A percentile compares a stretch with the other conserved stretches of the same genome.
These are phyloP conservation scores for Patella vulgata DNA, from an alignment of 1,140 invertebrate species.

Conservation along the genomic window DNA sequence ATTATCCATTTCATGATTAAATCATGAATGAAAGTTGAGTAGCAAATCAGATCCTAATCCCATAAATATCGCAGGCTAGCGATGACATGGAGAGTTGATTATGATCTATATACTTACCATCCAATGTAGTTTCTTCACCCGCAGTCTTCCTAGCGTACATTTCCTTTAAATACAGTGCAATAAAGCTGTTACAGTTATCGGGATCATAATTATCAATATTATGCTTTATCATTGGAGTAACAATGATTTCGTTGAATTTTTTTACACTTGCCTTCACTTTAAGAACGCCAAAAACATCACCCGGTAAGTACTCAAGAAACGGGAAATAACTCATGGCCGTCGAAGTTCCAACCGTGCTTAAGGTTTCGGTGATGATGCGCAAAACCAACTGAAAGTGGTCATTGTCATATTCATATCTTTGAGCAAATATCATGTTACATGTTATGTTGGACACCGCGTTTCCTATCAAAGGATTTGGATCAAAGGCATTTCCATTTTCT, in stretches of 20 bases:
- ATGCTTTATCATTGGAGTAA: too few species aligned
- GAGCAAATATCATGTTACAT: slow-evolving; percentile 33
- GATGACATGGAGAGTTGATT: too few species aligned
- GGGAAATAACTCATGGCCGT: slow-evolving; percentile 27
- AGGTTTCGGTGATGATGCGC: slow-evolving; percentile 7
- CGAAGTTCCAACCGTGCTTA: slow-evolving; percentile 6
- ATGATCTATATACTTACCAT: too few species aligned
- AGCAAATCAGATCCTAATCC: too few species aligned
- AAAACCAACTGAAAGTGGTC: slow-evolving; percentile 16
- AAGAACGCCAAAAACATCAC: slow-evolving; percentile 26
- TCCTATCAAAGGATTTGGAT: slow-evolving; percentile 15
- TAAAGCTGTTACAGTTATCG: slow-evolving; percentile 42
- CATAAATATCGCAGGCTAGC: too few species aligned
- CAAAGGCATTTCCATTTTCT: slow-evolving; percentile 17
- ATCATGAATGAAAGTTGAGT: too few species aligned
- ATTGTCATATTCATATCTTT: slow-evolving; percentile 65
- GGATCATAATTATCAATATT: slow-evolving; percentile 27
- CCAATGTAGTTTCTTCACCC: too few species aligned
- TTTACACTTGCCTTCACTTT: background rate
- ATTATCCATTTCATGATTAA: too few species aligned
- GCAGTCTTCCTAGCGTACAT: slow-evolving; percentile 8
- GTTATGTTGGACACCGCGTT: slow-evolving; percentile 37
- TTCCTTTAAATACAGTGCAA: slow-evolving; percentile 46
- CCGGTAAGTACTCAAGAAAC: slow-evolving; percentile 28
- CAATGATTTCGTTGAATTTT: too few species aligned